Evolutionary conservation across 1,140 invertebrate genomes (phyloP), one percentile per base, ranked within the genome.

Genomic region (Littorina saxatilis): DNA sequence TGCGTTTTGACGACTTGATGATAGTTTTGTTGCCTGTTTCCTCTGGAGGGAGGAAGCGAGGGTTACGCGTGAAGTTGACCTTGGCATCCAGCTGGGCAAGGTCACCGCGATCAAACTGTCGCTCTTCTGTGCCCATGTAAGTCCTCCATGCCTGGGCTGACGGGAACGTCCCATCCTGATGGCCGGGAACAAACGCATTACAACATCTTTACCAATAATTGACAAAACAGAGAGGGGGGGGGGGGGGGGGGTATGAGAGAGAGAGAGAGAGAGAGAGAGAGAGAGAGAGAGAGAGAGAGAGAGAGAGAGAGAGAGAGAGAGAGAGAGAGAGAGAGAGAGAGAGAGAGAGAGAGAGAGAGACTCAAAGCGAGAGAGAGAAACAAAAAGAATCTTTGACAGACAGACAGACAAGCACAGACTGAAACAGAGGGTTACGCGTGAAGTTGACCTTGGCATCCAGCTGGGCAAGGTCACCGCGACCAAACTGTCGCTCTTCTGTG

Each of bases 51-150:
- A 91, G 80, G 83, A 76, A 83, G 15, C 91, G 86, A 23, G 90
- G 90, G 75, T 92, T 92, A 7, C 87, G 83, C 29, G 87, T 74
- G 80, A 86, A 91, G 80, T 91, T 89, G 17, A 86, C 83, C 72
- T 85, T 89, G 1, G 87, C 87, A 29, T 92, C 82, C 35, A 91
- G 80, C 35, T 86, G 88, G 2, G 87, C 89, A 35, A 92, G 79
- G 61, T 87, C 88, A 4, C 75, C 74, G 80, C 88, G 86, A 50
- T 91, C 88, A 5, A 80, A 58, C 76, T 90, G 88, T 63, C 91
- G 79, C 61, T 89, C 84, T 23, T 89, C 88, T 58, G 87, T 86
- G 47, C 55, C 82, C 84, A 91, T 82, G 35, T 90, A 88, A n/a
- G 87, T 79, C 81, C 89, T 91, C 91, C 91, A 92, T 1, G 80